These are phyloP conservation scores for Eilema depressum DNA, from an alignment of 2,888 invertebrate genomes.

Conservation along the genomic window DNA sequence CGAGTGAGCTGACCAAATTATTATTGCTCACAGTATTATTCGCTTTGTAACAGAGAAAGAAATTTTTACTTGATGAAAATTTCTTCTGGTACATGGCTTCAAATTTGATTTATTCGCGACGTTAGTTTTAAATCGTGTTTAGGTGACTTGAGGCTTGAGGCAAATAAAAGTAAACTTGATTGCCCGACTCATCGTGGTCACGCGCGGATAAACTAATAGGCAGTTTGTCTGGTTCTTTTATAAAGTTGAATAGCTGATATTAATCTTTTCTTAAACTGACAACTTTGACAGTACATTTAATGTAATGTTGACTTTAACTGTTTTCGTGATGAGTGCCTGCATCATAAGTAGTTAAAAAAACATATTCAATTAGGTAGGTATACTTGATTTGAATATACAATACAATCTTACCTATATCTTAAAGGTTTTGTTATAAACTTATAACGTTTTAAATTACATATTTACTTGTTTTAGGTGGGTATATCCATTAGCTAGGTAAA, in stretches of 20 bases:
- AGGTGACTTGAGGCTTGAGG: background rate
- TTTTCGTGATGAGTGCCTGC: background rate
- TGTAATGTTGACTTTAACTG: slow-evolving; percentile 27
- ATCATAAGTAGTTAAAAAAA: background rate
- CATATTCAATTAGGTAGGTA: background rate
- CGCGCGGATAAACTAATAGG: background rate
- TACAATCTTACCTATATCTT: background rate
- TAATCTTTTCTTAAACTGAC: slow-evolving; percentile 28
- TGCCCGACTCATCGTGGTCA: background rate
- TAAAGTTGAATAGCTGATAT: slow-evolving; percentile 2
- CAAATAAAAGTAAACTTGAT: background rate
- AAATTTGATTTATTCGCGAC: background rate
- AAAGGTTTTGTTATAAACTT: no score
- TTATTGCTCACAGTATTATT: slow-evolving; percentile 51
- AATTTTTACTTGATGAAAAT: slow-evolving; percentile 34
- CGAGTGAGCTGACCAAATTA: slow-evolving; percentile 65
- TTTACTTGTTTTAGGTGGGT: background rate
- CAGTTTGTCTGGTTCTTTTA: slow-evolving; percentile 4
- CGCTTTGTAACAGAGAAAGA: slow-evolving; percentile 51
- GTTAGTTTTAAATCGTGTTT: background rate
- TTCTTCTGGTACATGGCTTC: slow-evolving; percentile 3
- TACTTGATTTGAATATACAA: background rate
- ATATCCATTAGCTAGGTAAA: background rate
- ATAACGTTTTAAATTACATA: background rate
- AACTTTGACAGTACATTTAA: slow-evolving; percentile 36